Base-by-base conservation (phyloP, 2,888 invertebrate genomes). In the Cylindroiulus punctatus region DNA sequence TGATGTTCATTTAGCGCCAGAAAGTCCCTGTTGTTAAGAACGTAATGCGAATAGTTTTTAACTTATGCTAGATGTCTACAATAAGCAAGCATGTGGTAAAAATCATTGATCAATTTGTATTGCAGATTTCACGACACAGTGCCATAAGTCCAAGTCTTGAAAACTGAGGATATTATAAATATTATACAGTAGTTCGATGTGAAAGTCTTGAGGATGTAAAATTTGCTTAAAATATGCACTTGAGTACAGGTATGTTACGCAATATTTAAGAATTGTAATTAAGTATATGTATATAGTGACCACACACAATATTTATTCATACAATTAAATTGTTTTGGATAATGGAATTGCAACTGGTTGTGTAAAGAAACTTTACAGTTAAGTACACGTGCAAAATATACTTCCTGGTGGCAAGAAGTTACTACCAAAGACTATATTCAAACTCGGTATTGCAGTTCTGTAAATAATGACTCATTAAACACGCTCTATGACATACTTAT, bases 1-100 rank as follows among this genome's bases (percentile, higher is more conserved):
- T 84, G 91, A 91, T 88, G 91, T 91, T 40, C 90, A 91, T 30
- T 89, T 91, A 19, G 89, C 90, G 89, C 90, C 90, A 17, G 91
- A 91, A 87, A 91, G 91, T 87, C 90, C 91, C 8, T 91, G 91
- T 88, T 91, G 91, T 88, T 36, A 40, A 40, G 36, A n/a, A 40
- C 32, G 1, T 14, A 57, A 57, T 26, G 65, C 26, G 26, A 57
- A n/a, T n/a, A 2, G 7, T 17, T 7, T n/a, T 57, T 4, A 65
- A n/a, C 1, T 65, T 65, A 22, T n/a, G 2, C 7, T 0, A 22
- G 22, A 26, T 14, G 14, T 65, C 65, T 5, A 26, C n/a, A n/a
- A 10, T 17, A 17, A 47, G 47, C 47, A 65, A 26, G 26, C 7
- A 10, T 8, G n/a, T n/a, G n/a, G n/a, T n/a, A n/a, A n/a, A n/a